Conservation (phyloP, 2,888 invertebrate genomes). For the Cistogaster globosa region DNA sequence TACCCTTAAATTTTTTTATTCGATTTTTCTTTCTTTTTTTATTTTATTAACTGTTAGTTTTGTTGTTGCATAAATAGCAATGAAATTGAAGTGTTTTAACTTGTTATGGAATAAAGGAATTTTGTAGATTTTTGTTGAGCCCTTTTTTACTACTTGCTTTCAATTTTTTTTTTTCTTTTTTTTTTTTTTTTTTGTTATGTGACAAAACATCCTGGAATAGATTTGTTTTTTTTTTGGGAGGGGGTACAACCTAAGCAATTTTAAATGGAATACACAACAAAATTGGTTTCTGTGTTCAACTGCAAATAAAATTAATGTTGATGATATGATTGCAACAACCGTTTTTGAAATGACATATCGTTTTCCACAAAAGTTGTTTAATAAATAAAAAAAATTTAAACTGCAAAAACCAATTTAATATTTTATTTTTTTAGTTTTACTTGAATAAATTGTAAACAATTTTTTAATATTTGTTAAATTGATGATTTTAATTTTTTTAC, state of each 20-base stretch:
- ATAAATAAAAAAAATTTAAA: too few species aligned
- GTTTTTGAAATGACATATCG: constrained; percentile 59
- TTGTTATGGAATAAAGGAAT: constrained; percentile 66
- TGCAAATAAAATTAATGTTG: constrained; percentile 59
- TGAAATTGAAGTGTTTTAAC: constrained; percentile 74
- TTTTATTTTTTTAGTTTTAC: too few species aligned
- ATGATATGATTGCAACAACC: constrained; percentile 43
- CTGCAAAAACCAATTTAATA: not conserved
- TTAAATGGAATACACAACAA: not conserved
- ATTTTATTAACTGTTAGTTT: constrained; percentile 33
- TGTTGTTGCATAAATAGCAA: constrained; percentile 69
- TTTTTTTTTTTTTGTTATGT: constrained; percentile 34
- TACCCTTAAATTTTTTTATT: constrained; percentile 1
- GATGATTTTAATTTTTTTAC: too few species aligned
- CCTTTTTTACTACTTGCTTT: not conserved
- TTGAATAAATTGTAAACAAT: too few species aligned
- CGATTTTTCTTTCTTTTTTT: not conserved
- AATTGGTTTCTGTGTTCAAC: constrained; percentile 49
- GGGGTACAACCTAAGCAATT: not conserved
- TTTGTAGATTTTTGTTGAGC: constrained; percentile 38
- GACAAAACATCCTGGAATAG: constrained; percentile 59
- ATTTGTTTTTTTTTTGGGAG: constrained; percentile 33
- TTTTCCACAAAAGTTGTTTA: not conserved
- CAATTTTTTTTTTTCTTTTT: constrained; percentile 14
- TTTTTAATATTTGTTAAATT: too few species aligned